phyloP scores from a whole-genome alignment of 2,113 vertebrate species.

The Xyrauchen texanus region DNA sequence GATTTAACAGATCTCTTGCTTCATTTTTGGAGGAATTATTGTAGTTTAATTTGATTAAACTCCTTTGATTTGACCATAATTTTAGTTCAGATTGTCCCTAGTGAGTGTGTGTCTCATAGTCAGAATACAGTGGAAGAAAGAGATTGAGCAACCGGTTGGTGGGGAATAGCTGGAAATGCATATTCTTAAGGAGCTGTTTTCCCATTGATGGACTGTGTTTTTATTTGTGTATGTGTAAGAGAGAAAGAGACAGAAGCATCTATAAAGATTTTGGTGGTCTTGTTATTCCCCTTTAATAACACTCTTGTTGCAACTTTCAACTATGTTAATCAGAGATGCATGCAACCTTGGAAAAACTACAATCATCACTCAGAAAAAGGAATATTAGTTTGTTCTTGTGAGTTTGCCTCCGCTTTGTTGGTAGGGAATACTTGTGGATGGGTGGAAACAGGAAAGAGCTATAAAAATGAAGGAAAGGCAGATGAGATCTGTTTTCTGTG shows the following conservation, averaged over 20 bases:
- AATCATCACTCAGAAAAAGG: too few species aligned
- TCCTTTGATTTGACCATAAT: background rate
- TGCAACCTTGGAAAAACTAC: too few species aligned
- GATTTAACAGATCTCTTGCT: background rate
- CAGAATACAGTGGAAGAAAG: background rate
- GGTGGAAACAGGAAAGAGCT: background rate
- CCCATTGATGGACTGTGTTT: background rate
- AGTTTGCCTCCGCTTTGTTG: background rate
- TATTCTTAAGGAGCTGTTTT: slow-evolving; percentile 34
- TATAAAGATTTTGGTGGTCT: too few species aligned
- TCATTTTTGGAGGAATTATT: background rate
- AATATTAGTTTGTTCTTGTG: too few species aligned
- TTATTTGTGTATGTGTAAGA: too few species aligned
- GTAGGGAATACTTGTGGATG: background rate
- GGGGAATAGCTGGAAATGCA: slow-evolving; percentile 70
- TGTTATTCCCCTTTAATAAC: too few species aligned
- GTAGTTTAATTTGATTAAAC: background rate
- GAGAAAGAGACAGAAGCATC: too few species aligned
- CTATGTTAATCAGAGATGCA: too few species aligned
- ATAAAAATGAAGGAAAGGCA: slow-evolving; percentile 12
- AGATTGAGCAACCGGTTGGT: slow-evolving; percentile 73
- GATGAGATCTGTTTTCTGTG: slow-evolving; percentile 1
- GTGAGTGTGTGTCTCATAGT: background rate
- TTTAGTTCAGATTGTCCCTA: background rate
- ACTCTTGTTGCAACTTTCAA: too few species aligned